These are phyloP conservation scores for Cyprinodon tularosa DNA, from an alignment of 2,113 vertebrate genomes.

Conservation along the genomic window DNA sequence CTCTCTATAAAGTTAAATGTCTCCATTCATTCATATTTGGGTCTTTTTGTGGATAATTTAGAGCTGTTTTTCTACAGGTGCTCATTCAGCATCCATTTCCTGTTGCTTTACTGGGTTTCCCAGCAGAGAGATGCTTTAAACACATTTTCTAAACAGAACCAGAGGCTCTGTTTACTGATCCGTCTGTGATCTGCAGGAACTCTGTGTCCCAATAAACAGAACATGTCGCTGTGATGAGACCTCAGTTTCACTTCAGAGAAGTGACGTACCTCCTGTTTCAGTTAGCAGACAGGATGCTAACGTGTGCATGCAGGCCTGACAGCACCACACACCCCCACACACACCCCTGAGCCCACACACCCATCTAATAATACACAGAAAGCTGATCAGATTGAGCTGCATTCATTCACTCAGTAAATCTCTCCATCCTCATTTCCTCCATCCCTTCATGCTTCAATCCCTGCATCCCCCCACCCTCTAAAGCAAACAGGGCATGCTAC, in stretches of 20 bases:
- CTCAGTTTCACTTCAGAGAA: conserved; percentile 21
- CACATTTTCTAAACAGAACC: neutral
- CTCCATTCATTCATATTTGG: neutral
- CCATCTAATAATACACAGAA: conserved; percentile 26
- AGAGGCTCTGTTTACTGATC: neutral
- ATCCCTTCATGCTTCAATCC: neutral
- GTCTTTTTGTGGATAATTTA: neutral
- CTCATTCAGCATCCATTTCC: neutral
- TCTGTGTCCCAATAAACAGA: neutral
- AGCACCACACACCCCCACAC: conserved; percentile 27
- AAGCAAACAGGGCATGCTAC: conserved; percentile 45
- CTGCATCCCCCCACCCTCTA: conserved; percentile 3
- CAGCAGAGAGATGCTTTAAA: neutral
- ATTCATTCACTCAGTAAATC: conserved; percentile 19
- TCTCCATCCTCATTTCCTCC: conserved; percentile 27
- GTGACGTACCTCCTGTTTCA: conserved; percentile 63
- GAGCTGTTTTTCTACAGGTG: too few species aligned
- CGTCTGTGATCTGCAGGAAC: neutral
- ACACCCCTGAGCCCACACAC: conserved; percentile 28
- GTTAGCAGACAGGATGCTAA: conserved; percentile 70
- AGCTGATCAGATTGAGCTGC: conserved; percentile 27
- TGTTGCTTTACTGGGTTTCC: rapidly evolving
- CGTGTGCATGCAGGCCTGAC: conserved; percentile 43
- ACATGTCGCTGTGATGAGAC: neutral
- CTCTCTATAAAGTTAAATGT: neutral